Evolutionary conservation across 2,113 vertebrate genomes (phyloP).

Genomic region (Varanus salvator): DNA sequence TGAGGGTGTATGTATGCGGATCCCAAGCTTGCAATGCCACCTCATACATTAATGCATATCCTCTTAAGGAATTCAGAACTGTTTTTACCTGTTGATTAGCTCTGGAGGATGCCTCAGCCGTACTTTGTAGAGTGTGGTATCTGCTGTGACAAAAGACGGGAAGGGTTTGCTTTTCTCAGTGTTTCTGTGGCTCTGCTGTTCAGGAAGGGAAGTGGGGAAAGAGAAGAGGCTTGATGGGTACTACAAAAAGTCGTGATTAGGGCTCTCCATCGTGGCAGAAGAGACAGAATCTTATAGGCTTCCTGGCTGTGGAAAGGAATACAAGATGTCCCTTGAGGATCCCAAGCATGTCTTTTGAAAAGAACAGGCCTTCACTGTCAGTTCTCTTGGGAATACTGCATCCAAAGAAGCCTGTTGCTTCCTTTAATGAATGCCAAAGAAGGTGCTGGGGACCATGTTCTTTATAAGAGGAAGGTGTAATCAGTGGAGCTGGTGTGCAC

Average conservation of each 20-base stretch:
- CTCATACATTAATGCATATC: slow-evolving; percentile 7
- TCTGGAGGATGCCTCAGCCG: neutral
- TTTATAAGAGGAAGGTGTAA: neutral
- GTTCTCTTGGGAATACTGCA: neutral
- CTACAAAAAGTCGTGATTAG: neutral
- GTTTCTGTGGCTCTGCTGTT: neutral
- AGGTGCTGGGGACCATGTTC: neutral
- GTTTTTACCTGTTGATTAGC: neutral
- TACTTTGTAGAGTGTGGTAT: neutral
- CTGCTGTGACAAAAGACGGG: neutral
- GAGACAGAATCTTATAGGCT: neutral
- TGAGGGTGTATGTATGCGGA: neutral
- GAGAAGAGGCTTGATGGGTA: neutral
- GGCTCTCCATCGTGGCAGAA: neutral
- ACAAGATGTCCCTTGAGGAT: neutral
- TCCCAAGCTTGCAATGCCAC: neutral
- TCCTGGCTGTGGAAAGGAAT: neutral
- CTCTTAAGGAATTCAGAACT: neutral
- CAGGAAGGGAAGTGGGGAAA: neutral
- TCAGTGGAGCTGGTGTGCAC: neutral
- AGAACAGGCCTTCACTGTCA: neutral
- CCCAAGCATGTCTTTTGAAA: neutral
- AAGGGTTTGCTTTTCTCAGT: neutral
- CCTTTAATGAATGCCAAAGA: neutral
- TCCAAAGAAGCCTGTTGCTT: neutral